Evolutionary conservation across 2,888 invertebrate genomes (phyloP).

Genomic region (Oscheius sp.): DNA sequence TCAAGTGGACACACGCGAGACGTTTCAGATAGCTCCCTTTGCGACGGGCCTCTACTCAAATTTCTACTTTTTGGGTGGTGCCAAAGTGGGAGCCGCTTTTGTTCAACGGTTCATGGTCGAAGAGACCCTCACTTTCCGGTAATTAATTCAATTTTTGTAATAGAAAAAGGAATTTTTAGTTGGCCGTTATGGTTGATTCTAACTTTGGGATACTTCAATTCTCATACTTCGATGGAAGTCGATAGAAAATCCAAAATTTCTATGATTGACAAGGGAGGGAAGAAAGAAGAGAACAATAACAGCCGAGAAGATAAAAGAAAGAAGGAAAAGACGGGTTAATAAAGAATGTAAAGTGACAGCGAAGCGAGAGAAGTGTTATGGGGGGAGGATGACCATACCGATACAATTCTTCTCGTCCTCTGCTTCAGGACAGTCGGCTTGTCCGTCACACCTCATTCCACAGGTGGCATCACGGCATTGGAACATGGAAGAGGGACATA

Average conservation of each 20-base stretch:
- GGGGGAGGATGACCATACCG: constrained; percentile 16
- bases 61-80: constrained; percentile 73
- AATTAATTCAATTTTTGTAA: no score
- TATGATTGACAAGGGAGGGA: no score
- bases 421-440: constrained; percentile 53
- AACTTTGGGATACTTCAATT: constrained; percentile 68
- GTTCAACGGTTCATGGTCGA: constrained; percentile 72
- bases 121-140: constrained; percentile 69
- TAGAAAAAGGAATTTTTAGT: no score
- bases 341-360: background rate
- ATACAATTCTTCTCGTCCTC: constrained; percentile 60
- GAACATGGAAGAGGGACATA: constrained; percentile 54
- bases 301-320: background rate
- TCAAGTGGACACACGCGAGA: constrained; percentile 17
- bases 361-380: constrained; percentile 5
- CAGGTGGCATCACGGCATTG: constrained; percentile 60
- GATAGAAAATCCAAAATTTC: constrained; percentile 33
- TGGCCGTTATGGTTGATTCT: constrained; percentile 71
- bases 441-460: constrained; percentile 54
- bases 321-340: constrained; percentile 23
- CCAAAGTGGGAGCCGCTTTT: constrained; percentile 69
- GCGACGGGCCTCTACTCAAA: constrained; percentile 73
- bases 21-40: constrained; percentile 68
- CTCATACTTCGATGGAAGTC: constrained; percentile 68
- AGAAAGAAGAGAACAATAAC: constrained; percentile 17